Conservation (phyloP, 2,888 invertebrate species). For the Ariolimax columbianus region DNA sequence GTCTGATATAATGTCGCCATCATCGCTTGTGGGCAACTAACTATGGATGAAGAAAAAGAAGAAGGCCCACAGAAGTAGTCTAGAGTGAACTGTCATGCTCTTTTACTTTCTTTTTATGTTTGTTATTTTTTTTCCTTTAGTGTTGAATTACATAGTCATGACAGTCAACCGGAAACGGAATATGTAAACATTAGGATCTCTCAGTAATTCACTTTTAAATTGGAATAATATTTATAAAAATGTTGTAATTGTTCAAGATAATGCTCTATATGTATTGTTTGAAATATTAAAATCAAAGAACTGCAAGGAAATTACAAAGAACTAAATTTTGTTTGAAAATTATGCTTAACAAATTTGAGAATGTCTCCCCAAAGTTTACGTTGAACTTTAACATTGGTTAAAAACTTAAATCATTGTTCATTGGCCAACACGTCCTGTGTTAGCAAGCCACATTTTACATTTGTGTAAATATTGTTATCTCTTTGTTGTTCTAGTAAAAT, state of each 20-base stretch:
- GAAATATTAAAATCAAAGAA: background rate
- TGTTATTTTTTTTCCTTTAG: too few relatives aligned
- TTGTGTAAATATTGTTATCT: background rate
- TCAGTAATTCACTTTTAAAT: background rate
- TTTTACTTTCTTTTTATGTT: too few relatives aligned
- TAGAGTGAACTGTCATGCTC: too few relatives aligned
- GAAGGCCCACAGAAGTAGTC: too few relatives aligned
- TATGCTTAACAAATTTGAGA: background rate
- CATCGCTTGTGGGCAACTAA: too few relatives aligned
- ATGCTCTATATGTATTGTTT: background rate
- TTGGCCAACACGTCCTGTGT: constrained; percentile 1
- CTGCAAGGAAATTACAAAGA: too few relatives aligned
- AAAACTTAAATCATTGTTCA: background rate
- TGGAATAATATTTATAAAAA: background rate
- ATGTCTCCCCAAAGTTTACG: background rate
- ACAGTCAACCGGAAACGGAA: background rate
- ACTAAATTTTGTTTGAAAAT: background rate
- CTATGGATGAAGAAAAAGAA: too few relatives aligned
- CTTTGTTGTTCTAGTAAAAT: background rate
- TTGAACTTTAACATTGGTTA: background rate
- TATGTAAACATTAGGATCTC: background rate
- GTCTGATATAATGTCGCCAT: too few relatives aligned
- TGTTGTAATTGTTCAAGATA: background rate
- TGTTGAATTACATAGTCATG: too few relatives aligned
- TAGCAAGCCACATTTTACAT: background rate